Percentiles rank a stretch among this genome's conserved stretches.
phyloP scores from a whole-genome alignment of 2,888 invertebrate species.

The Ethmia dodecea region DNA sequence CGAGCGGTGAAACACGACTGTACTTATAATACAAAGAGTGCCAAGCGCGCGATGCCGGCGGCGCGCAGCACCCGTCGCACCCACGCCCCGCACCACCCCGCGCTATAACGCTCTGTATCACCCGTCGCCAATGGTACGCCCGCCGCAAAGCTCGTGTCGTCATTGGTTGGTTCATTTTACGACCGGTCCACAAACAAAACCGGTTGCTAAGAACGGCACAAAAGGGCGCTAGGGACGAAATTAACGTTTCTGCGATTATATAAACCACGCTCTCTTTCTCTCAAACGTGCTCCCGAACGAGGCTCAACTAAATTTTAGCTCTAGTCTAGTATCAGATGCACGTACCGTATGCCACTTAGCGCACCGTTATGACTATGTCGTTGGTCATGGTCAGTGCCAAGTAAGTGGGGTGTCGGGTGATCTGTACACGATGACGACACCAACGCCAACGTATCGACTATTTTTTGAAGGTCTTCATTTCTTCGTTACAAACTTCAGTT shows the following conservation, averaged over 20 bases:
- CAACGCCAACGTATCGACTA: no score
- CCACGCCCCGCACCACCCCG: slow-evolving; percentile 50
- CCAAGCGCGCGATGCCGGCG: slow-evolving; percentile 46
- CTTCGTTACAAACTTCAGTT: no score
- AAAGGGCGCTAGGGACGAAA: slow-evolving; percentile 72
- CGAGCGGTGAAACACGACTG: slow-evolving; percentile 71
- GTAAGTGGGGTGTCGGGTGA: no score
- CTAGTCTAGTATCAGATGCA: no score
- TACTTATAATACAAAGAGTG: slow-evolving; percentile 27
- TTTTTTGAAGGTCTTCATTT: no score
- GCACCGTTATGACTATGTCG: no score
- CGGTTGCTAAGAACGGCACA: slow-evolving; percentile 65
- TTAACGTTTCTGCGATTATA: slow-evolving; percentile 55
- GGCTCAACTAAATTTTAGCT: no score
- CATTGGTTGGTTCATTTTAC: slow-evolving; percentile 60
- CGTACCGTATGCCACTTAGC: no score
- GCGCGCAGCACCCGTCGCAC: slow-evolving; percentile 46
- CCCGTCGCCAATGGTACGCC: slow-evolving; percentile 66
- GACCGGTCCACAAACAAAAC: slow-evolving; percentile 71
- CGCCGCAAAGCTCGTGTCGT: slow-evolving; percentile 35
- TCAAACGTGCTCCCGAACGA: no score
- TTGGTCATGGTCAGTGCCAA: no score
- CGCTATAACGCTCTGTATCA: slow-evolving; percentile 43
- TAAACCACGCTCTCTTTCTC: no score
- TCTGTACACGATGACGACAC: no score